Base-by-base conservation (phyloP, 2,113 vertebrate genomes). In the Synchiropus splendidus region DNA sequence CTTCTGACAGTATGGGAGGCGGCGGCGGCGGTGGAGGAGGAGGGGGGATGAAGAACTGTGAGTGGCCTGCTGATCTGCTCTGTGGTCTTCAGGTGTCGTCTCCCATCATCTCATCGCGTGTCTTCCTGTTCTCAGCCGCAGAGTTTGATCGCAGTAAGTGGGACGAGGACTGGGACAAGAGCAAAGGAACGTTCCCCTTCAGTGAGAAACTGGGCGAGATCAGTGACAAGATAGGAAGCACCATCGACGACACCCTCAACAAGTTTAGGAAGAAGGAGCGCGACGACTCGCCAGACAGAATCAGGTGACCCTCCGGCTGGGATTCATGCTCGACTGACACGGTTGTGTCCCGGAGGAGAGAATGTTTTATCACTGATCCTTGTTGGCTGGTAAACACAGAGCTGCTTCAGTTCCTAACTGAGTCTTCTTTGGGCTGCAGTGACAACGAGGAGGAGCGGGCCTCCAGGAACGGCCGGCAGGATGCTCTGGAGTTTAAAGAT, bases 91-190 rank as follows among this genome's bases (percentile, higher is more conserved):
- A 36, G 32, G n/a, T 3, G 10, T 9, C 34, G 9, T 5, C 34
- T 13, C 10, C 17, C 36, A 4, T 8, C 15, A 9, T 8, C 42
- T 56, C 16, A 42, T 1, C 3, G 1, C 14, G 12, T 45, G 34
- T 27, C 1, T 6, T 48, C 31, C 15, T 13, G 16, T 18, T 34
- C 8, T 34, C 47, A 72, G 78, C 67, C 1, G 66, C 48, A 57
- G 92, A 94, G 61, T 81, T 74, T 36, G 76, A 93, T 59, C 89
- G 86, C 41, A 90, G 83, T 62, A 96, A 92, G 53, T 98, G 93
- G 94, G 95, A 98, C 32, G 92, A 97, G 36, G 95, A 98, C 58
- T 98, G 94, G 94, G 94, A 98, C 72, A 92, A 90, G 60, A 93
- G 79, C 79, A 88, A 86, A 77, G 79, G 90, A 16, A 58, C 87